Conservation (phyloP, 2,797 vertebrate species). For the Periophthalmus magnuspinnatus region DNA sequence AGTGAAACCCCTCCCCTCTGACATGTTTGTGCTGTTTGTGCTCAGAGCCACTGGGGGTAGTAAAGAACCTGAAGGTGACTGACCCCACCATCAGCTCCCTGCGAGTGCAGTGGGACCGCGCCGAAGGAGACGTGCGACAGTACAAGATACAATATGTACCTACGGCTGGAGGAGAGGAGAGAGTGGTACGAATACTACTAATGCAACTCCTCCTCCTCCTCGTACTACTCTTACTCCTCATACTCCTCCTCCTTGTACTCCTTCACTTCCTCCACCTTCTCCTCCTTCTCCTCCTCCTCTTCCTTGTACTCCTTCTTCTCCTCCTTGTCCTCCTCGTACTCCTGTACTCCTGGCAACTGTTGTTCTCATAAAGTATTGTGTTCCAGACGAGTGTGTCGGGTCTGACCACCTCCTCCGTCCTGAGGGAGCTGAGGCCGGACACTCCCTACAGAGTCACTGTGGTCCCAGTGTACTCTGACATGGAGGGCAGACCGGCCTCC, state of each 20-base stretch:
- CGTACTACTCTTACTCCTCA: fast-evolving
- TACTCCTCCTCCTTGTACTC: background rate
- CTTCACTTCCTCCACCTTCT: too few species aligned
- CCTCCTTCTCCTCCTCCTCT: background rate
- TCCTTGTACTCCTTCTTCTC: background rate
- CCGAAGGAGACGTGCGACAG: slow-evolving; percentile 90
- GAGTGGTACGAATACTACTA: slow-evolving; percentile 77
- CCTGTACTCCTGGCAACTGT: background rate
- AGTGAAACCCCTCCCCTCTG: too few species aligned
- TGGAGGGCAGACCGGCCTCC: slow-evolving; percentile 85
- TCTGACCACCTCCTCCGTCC: slow-evolving; percentile 85
- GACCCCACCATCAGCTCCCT: slow-evolving; percentile 92
- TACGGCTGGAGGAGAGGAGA: slow-evolving; percentile 77
- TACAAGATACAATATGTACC: slow-evolving; percentile 89
- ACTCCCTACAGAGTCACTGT: slow-evolving; percentile 88
- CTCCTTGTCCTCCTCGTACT: background rate
- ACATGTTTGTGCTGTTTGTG: background rate
- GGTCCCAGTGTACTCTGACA: slow-evolving; percentile 85
- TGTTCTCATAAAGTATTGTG: background rate
- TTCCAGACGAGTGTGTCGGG: slow-evolving; percentile 86
- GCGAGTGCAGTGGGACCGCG: slow-evolving; percentile 90
- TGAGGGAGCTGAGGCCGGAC: slow-evolving; percentile 86
- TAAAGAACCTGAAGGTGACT: slow-evolving; percentile 88
- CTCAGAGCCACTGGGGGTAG: slow-evolving; percentile 86
- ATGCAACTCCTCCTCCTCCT: too few species aligned